Base-by-base conservation (phyloP, 2,797 vertebrate genomes). In the Pipistrellus pygmaeus region DNA sequence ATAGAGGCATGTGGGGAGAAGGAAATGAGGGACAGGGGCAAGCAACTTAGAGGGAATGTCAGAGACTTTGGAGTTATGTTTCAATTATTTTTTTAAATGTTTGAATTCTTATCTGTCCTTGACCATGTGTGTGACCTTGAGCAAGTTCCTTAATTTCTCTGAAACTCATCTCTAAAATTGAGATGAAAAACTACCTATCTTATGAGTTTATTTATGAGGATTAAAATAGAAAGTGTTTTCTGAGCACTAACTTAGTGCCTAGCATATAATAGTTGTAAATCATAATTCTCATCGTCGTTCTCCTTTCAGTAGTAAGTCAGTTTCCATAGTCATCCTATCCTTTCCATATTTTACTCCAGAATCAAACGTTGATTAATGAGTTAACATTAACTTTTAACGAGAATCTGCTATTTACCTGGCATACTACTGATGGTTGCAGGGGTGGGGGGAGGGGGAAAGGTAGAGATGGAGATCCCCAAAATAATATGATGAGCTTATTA, bases 361-460 rank as follows among this genome's bases (percentile, higher is more conserved):
- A 90, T 25, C 14, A 48, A 35, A 60, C n/a, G 7, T 20, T 30
- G 66, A 55, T 44, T 44, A 44, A 44, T 44, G 44, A 44, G 44
- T 44, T 44, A 44, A 44, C 10, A 6, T 44, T 44, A 44, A 44
- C 2, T 84, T 84, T 66, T 32, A 32, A 66, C 0, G 27, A 71
- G 14, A 23, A 17, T 8, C 12, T n/a, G 6, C 5, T 69, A 15
- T 86, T 76, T 55, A 51, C 35, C 41, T 2, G 3, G 53, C 30
- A 12, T 38, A 41, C 27, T 41, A 0, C n/a, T 27, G 32, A 55
- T 17, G 46, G 14, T 20, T 38, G 10, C 0, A 2, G 7, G 27
- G 6, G 14, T 0, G 6, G 7, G 27, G 14, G 23, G 11, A 10
- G 1, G 2, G 6, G 5, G 3, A 20, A 0, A 10, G n/a, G 25